phyloP scores from a whole-genome alignment of 2,113 vertebrate genomes.

The Oryzias woworae region DNA sequence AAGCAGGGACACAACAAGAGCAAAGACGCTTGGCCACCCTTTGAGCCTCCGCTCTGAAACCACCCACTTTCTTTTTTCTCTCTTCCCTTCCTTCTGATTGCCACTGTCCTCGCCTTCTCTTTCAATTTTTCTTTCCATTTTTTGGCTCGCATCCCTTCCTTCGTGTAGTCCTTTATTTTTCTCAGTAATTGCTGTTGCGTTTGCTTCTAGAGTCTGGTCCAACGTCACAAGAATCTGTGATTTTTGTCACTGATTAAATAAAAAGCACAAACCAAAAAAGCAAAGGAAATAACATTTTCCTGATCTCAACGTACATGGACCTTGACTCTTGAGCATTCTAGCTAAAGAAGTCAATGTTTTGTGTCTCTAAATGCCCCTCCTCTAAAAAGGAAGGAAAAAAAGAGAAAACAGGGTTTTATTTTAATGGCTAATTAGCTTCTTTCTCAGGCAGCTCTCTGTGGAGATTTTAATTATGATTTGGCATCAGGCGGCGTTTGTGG shows the following conservation, averaged over 20 bases:
- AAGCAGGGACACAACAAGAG: conserved; percentile 36
- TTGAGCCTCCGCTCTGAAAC: conserved; percentile 36
- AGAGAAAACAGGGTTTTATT: conserved; percentile 43
- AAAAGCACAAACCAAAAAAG: conserved; percentile 35
- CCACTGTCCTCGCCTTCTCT: background rate
- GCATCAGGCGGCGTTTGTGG: conserved; percentile 53
- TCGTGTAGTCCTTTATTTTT: conserved; percentile 11
- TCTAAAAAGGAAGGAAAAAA: background rate
- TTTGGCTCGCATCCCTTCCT: conserved; percentile 4
- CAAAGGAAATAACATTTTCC: background rate
- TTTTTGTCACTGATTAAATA: conserved; percentile 54
- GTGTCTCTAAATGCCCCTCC: conserved; percentile 31
- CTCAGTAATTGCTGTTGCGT: conserved; percentile 35
- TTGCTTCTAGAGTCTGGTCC: conserved; percentile 8
- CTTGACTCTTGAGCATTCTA: conserved; percentile 19
- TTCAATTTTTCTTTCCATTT: conserved; percentile 8
- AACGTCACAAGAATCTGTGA: conserved; percentile 15
- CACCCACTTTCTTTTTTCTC: conserved; percentile 26
- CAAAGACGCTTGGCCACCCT: conserved; percentile 29
- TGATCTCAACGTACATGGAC: conserved; percentile 1
- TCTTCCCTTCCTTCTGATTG: conserved; percentile 4
- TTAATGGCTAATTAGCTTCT: conserved; percentile 67
- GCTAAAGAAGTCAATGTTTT: conserved; percentile 39
- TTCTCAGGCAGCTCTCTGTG: conserved; percentile 52
- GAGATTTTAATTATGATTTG: conserved; percentile 79